Evolutionary conservation across 2,888 invertebrate species (phyloP), one percentile per base, ranked within the genome.

Genomic region (Tuberolachnus salignus): DNA sequence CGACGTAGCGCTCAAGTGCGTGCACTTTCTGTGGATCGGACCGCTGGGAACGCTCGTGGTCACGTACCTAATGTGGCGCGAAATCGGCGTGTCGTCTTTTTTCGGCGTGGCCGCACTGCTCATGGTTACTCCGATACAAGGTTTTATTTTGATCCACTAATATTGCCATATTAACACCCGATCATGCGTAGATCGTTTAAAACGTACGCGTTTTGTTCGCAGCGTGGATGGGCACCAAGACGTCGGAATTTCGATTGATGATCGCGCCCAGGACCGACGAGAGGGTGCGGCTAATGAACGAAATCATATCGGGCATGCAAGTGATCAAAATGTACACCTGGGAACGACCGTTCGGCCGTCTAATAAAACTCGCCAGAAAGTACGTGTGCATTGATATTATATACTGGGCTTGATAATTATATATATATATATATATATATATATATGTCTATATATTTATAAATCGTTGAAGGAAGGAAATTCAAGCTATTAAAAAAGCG

Each of bases 281-380:
- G 85, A 89, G 97, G 74, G 93, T 97, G 11, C 89, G 94, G 9
- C 88, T 96, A 69, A 97, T 97, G 91, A 95, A 93, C 84, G 97
- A 97, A 86, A 92, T 96, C 81, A 90, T 95, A 53, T 89, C 90
- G 13, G 94, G 94, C 0, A 94, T 95, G 84, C 90, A 93, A 84
- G 93, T 94, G 19, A 94, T 95, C 84, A 95, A 95, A 87, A 94
- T 95, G 94, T 95, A 94, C 85, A 92, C 94, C 0, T 95, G 95
- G 92, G 95, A 95, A 85, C 90, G 89, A 82, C 92, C 94, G 0
- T 95, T 95, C 84, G 91, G 91, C 1, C 88, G 90, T 75, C 86
- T 94, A 14, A 90, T 95, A 9, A 89, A 89, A 78, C 87, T 88
- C 81, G 90, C 92, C 0, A 88, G 94, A 85, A 90, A 89, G 93